These are phyloP conservation scores for Serripes groenlandicus DNA, from an alignment of 2,888 invertebrate genomes.

Conservation along the genomic window DNA sequence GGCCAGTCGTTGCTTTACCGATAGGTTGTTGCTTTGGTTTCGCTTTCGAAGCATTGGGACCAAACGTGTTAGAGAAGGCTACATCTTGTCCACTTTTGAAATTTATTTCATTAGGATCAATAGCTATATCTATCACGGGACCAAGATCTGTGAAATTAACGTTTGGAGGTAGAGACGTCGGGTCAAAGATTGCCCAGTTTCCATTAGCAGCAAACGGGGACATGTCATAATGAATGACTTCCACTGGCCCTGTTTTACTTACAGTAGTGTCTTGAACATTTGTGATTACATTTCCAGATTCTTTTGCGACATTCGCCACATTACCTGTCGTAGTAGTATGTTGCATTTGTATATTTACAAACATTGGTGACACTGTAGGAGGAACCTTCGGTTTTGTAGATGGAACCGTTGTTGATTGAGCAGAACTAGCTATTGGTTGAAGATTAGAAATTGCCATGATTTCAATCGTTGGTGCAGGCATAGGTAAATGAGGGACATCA, in stretches of 20 bases:
- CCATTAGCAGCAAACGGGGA: constrained; percentile 49
- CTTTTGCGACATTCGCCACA: not conserved
- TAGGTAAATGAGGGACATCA: not conserved
- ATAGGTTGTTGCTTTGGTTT: not conserved
- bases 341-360: not conserved
- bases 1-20: not conserved
- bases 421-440: not conserved
- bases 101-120: constrained; percentile 39
- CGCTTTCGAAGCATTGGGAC: not conserved
- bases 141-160: constrained; percentile 60
- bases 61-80: constrained; percentile 25
- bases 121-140: constrained; percentile 53
- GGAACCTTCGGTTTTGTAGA: not conserved
- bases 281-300: not conserved
- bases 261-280: not conserved
- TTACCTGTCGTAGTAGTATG: not conserved
- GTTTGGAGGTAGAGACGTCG: constrained; percentile 39
- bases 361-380: not conserved
- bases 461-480: constrained; percentile 9
- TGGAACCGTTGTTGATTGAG: not conserved
- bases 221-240: constrained; percentile 40
- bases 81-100: constrained; percentile 55
- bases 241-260: not conserved
- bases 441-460: constrained; percentile 12
- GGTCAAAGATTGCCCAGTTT: constrained; percentile 68